Evolutionary conservation across 2,888 invertebrate species (phyloP).

Genomic region (Drosophila subsilvestris): DNA sequence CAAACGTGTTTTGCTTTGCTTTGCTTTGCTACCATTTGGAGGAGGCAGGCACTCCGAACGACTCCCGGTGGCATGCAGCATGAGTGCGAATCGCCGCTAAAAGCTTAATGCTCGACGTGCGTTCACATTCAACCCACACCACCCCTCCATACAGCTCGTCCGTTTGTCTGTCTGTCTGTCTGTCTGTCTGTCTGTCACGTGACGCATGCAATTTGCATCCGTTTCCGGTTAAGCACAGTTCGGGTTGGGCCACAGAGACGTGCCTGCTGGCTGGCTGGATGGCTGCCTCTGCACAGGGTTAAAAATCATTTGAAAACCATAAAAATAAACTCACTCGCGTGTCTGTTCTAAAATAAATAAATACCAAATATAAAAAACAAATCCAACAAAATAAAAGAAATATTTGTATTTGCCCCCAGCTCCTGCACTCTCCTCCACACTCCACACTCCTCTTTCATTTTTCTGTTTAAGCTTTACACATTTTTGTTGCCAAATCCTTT

Average conservation of each 20-base stretch:
- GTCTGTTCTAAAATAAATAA: slow-evolving; percentile 74
- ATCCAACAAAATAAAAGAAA: slow-evolving; percentile 30
- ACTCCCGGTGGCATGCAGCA: slow-evolving; percentile 10
- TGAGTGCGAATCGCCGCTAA: slow-evolving; percentile 59
- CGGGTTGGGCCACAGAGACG: slow-evolving; percentile 15
- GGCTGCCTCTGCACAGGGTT: slow-evolving; percentile 49
- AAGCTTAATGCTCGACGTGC: slow-evolving; percentile 72
- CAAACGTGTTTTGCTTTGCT: slow-evolving; percentile 60
- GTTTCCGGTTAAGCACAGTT: slow-evolving; percentile 78
- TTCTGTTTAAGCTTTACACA: slow-evolving; percentile 73
- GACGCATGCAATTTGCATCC: slow-evolving; percentile 83
- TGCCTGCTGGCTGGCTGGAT: slow-evolving; percentile 11
- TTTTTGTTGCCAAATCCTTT: slow-evolving; percentile 73
- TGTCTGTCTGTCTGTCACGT: slow-evolving; percentile 70
- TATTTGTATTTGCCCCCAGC: slow-evolving; percentile 27
- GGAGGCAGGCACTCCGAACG: not conserved
- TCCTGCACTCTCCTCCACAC: not conserved
- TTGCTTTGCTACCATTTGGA: slow-evolving; percentile 10
- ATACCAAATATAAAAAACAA: slow-evolving; percentile 42
- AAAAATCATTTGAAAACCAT: slow-evolving; percentile 81
- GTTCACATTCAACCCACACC: slow-evolving; percentile 23
- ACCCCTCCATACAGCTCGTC: not conserved
- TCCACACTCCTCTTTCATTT: slow-evolving; percentile 42
- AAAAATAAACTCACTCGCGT: slow-evolving; percentile 75
- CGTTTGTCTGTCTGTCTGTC: slow-evolving; percentile 48